Conservation (phyloP, 2,113 vertebrate genomes). For the Otus sunia region DNA sequence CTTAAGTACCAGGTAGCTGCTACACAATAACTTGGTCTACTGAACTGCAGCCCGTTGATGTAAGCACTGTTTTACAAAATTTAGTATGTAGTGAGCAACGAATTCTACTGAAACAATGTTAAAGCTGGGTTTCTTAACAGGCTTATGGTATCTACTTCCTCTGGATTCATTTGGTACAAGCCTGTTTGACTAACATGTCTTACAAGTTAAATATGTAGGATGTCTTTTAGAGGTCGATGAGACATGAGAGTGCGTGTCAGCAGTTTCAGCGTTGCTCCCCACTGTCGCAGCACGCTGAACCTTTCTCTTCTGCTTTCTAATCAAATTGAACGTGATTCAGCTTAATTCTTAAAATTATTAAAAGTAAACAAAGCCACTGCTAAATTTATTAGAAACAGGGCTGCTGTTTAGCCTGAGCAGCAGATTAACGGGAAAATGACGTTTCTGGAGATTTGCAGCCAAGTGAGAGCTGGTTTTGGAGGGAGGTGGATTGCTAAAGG, state of each 20-base stretch:
- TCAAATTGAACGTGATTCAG: neutral
- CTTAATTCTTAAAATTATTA: neutral
- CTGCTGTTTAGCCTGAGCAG: neutral
- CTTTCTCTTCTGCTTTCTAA: neutral
- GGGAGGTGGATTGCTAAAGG: neutral
- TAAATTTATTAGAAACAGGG: neutral
- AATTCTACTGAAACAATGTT: neutral
- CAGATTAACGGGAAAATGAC: neutral
- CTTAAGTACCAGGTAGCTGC: neutral
- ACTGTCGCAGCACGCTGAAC: accelerated
- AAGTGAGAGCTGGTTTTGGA: neutral
- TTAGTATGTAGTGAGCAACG: neutral
- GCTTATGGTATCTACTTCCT: neutral
- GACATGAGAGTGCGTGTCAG: accelerated
- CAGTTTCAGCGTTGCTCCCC: neutral
- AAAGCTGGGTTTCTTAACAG: neutral
- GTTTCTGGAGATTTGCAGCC: neutral
- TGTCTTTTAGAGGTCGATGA: accelerated
- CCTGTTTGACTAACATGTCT: neutral
- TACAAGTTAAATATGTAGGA: neutral
- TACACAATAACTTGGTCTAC: neutral
- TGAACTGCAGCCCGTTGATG: neutral
- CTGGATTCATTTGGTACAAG: neutral
- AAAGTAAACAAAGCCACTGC: neutral
- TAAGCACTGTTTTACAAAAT: neutral